Evolutionary conservation across 2,888 invertebrate species (phyloP).

Genomic region (Heteromyza rotundicornis): DNA sequence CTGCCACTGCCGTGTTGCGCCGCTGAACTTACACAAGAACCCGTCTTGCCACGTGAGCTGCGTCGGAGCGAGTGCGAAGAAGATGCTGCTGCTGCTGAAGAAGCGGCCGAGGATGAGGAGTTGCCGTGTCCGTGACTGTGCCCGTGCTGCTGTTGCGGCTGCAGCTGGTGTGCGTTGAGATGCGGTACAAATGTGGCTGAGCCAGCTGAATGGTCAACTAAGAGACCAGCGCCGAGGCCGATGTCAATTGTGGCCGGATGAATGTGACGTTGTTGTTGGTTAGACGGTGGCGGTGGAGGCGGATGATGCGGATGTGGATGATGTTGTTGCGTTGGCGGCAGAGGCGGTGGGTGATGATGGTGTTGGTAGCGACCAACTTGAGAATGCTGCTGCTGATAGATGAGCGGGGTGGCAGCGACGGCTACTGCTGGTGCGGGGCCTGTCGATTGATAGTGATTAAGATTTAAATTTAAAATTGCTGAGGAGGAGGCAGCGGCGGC

Average conservation of each 20-base stretch:
- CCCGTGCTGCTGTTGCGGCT: slow-evolving; percentile 22
- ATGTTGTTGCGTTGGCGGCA: slow-evolving; percentile 22
- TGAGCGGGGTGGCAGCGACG: slow-evolving; percentile 37
- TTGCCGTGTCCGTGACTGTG: background rate
- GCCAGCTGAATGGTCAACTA: slow-evolving; percentile 33
- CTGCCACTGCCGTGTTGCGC: slow-evolving; percentile 53
- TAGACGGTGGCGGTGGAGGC: slow-evolving; percentile 23
- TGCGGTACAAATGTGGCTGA: slow-evolving; percentile 37
- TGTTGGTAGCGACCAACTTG: slow-evolving; percentile 14
- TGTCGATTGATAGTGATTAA: slow-evolving; percentile 62
- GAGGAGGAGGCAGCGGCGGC: slow-evolving; percentile 40
- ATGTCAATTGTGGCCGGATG: slow-evolving; percentile 27
- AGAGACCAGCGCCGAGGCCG: slow-evolving; percentile 18
- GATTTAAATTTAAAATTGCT: slow-evolving; percentile 67
- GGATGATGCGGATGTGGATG: slow-evolving; percentile 16
- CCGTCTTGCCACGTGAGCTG: slow-evolving; percentile 63
- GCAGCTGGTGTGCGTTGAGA: slow-evolving; percentile 28
- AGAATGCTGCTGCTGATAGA: slow-evolving; percentile 42
- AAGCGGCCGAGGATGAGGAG: slow-evolving; percentile 7
- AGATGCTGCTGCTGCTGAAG: slow-evolving; percentile 28
- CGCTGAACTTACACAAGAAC: slow-evolving; percentile 62
- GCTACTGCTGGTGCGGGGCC: slow-evolving; percentile 31
- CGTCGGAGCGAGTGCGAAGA: slow-evolving; percentile 58
- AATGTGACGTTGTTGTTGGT: slow-evolving; percentile 26
- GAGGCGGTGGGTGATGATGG: too few species aligned